Evolutionary conservation across 2,888 invertebrate species (phyloP), one percentile per base, ranked within the genome.

Genomic region (Caenorhabditis doughertyi): DNA sequence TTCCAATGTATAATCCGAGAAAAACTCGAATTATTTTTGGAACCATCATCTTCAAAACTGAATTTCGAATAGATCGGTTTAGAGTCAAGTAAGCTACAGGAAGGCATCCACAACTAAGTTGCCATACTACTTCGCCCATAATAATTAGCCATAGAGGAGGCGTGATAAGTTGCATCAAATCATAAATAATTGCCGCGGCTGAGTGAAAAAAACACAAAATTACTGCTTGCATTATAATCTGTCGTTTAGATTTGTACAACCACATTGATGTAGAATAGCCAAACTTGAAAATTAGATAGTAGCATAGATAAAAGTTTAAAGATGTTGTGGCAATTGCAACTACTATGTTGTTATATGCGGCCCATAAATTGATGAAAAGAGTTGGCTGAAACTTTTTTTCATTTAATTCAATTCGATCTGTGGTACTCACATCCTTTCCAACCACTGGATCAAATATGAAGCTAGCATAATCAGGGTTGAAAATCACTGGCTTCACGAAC

Each of bases 241-340:
- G 70, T 23, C 44, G 16, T 9, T 55, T 55, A 2, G 70, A 11
- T 18, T 56, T 68, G 11, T 53, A 68, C 18, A 68, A 23, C 65
- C 51, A 51, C 49, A 65, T 49, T 8, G 65, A 65, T 0, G 60
- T 60, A 0, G 35, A 21, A 5, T 53, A 68, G 0, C 53, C 53
- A 11, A 25, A 42, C 18, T 68, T 25, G 25, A 42, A 53, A n/a
- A 55, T 39, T 3, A 53, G 11, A 9, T 25, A 42, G 23, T 53
- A 35, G 27, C 39, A 39, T 2, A 68, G 35, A 51, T 56, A 56
- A 16, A 56, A 29, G 9, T 70, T 56, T 0, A 70, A 21, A 2
- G 47, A 16, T 21, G 56, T 70, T 11, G 70, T 44, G 18, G 39
- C 25, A 1, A 56, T 5, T 9, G 44, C 55, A 11, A 56, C 56